Base-by-base conservation (phyloP, 2,888 invertebrate genomes). In the Chaitophorus viminalis region DNA sequence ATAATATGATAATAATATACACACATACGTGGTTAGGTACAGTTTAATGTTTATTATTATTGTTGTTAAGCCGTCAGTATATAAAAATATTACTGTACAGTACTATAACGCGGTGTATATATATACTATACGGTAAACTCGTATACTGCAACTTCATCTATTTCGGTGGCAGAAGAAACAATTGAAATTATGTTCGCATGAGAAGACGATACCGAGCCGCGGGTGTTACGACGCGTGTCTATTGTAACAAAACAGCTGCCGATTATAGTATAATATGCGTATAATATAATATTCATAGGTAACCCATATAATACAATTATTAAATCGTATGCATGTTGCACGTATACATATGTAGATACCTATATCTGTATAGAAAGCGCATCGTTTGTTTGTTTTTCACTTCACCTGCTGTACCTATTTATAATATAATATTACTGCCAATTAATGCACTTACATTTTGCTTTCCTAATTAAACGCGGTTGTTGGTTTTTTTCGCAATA, bases 171-270 rank as follows among this genome's bases (percentile, higher is more conserved):
- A n/a, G 25, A 52, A 33, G 33, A 72, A 82, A 82, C 82, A 82
- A 82, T 82, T 52, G 82, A 33, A 70, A 46, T 82, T 82, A 72
- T 11, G 39, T 17, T 25, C 68, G n/a, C 70, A 70, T 52, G 82
- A 46, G 82, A 82, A 82, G 70, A 82, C 70, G 70, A 52, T 46
- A 52, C 29, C 31, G 33, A 70, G 46, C 46, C 31, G 25, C 70
- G 29, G 68, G 68, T n/a, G 68, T 81, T 79, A 81, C 39, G 81
- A 6, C 81, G 70, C 68, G 31, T 14, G 33, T 52, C 72, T 52
- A 31, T 82, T 82, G 52, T 82, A 82, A 52, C 72, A 25, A 70
- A 52, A 82, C 52, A 21, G 68, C 68, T n/a, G 82, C 72, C 70
- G 70, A 72, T 70, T 74, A 31, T 72, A n/a, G 31, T 33, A 54